Evolutionary conservation across 2,888 invertebrate species (phyloP).

Genomic region (Capitulum mitella): DNA sequence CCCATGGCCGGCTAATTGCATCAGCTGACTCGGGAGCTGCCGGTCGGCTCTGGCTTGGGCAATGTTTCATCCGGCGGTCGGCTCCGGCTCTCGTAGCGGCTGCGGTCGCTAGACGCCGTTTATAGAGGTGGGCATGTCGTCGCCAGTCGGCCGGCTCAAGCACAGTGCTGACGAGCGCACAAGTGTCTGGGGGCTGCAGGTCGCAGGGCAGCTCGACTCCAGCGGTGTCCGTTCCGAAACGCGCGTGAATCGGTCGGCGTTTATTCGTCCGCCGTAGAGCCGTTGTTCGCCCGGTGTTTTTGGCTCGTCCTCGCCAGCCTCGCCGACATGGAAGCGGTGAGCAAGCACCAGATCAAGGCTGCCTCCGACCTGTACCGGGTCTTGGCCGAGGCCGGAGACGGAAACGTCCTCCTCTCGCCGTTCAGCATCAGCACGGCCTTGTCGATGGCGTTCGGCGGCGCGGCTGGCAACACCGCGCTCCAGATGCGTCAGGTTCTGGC

Average conservation of each 20-base stretch:
- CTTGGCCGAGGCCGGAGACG: not conserved
- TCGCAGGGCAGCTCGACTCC: not conserved
- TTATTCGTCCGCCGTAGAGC: not conserved
- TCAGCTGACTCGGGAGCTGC: too few species aligned
- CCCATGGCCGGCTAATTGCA: too few species aligned
- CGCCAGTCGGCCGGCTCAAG: too few species aligned
- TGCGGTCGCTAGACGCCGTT: too few species aligned
- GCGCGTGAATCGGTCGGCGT: not conserved
- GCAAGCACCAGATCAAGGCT: not conserved
- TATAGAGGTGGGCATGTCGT: too few species aligned
- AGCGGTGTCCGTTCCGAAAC: not conserved
- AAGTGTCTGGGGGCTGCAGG: too few species aligned
- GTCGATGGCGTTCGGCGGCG: constrained; percentile 67
- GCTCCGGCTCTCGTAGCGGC: too few species aligned
- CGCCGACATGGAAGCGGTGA: not conserved
- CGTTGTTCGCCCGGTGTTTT: not conserved
- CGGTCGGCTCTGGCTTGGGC: too few species aligned
- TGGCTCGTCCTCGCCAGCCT: not conserved
- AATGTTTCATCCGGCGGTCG: too few species aligned
- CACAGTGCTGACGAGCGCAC: too few species aligned
- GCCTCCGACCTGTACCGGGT: not conserved
- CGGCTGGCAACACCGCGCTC: constrained; percentile 62
- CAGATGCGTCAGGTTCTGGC: constrained; percentile 56
- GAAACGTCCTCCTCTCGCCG: constrained; percentile 78
- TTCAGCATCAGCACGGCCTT: constrained; percentile 76